Evolutionary conservation across 2,113 vertebrate species (phyloP), one percentile per base, ranked within the genome.

Genomic region (Bathybates hornii): DNA sequence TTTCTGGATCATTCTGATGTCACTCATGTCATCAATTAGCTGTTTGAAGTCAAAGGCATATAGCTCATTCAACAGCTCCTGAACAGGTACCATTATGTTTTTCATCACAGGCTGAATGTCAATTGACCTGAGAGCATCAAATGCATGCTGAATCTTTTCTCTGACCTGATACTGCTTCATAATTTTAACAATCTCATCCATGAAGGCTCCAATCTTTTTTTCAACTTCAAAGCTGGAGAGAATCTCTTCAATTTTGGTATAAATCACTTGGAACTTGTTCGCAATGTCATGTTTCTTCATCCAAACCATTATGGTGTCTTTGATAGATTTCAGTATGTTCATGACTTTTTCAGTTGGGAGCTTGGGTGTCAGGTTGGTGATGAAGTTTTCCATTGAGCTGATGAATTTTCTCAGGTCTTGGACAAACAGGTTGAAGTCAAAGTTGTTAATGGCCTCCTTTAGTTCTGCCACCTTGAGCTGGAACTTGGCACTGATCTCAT

Each of bases 211-310:
- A 53, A 97, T 80, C 56, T 96, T 94, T 89, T 96, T 95, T 89
- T 98, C 97, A 95, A 97, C 63, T 89, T 98, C 94, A 91, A 97
- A 97, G 41, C 93, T 95, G 78, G 95, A 91, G 87, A 97, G 95
- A 80, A 98, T 80, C 80, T 97, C 94, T 83, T 95, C 95, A 6
- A 96, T 6, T 91, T 90, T 96, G 52, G 61, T 81, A 86, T 89
- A 94, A 53, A 97, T 89, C 43, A 36, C 32, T 17, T 86, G 96
- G 80, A 98, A 96, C 91, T 96, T 97, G 61, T 96, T 93, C 61
- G 84, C 59, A 54, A 98, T 89, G 94, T 97, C 92, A 92, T 96
- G 93, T 61, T 97, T 95, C 63, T 97, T 94, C 48, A 97, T 90
- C 89, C 95, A 95, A 83, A 88, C 93, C 71, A 94, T 81, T 89